Evolutionary conservation across 1,140 invertebrate genomes (phyloP).

Genomic region (Pteromalus puparum): DNA sequence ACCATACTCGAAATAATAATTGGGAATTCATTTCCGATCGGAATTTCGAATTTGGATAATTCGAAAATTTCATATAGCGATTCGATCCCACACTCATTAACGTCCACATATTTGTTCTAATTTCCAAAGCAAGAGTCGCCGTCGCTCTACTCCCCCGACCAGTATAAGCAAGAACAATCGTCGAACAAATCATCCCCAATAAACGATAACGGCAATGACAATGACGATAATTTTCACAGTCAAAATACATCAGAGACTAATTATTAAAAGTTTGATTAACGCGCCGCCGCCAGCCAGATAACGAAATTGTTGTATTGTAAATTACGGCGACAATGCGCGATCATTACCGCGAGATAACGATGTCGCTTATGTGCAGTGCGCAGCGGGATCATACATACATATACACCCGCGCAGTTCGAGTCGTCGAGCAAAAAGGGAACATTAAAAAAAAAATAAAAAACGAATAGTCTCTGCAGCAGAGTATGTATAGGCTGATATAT

Average conservation of each 20-base stretch:
- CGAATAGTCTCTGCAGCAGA: background rate
- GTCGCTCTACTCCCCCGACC: no score
- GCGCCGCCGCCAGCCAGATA: background rate
- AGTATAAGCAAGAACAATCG: background rate
- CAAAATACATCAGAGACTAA: conserved; percentile 23
- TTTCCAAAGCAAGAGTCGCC: background rate
- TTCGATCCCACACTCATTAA: background rate
- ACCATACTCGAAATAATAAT: no score
- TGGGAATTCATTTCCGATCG: no score
- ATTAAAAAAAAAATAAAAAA: background rate
- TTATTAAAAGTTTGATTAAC: conserved; percentile 32
- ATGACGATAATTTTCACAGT: conserved; percentile 10
- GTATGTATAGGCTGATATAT: background rate
- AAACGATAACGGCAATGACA: background rate
- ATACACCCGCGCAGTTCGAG: background rate
- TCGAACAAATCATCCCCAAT: background rate
- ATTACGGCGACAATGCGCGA: conserved; percentile 22
- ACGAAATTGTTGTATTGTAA: conserved; percentile 24
- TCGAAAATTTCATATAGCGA: background rate
- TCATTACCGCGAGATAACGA: conserved; percentile 28
- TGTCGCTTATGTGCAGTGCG: background rate
- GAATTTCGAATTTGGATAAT: background rate
- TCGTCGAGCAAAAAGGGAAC: background rate
- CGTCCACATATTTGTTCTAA: background rate
- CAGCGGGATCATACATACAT: background rate